Evolutionary conservation across 2,888 invertebrate genomes (phyloP), one percentile per base, ranked within the genome.

Genomic region (Gerris lacustris): DNA sequence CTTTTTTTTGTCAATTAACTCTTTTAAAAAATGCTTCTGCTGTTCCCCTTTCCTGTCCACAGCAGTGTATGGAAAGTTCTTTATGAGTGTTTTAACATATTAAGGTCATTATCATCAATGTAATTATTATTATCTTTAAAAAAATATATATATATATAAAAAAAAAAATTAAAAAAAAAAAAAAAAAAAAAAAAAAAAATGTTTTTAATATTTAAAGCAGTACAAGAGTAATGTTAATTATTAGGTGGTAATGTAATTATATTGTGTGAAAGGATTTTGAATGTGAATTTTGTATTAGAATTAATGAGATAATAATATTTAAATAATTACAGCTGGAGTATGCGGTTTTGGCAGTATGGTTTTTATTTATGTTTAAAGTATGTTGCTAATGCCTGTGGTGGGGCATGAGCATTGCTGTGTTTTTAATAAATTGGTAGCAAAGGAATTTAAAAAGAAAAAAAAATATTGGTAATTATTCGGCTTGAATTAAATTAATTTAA

Each of bases 51-150:
- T 69, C 66, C 66, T 71, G 71, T 72, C 73, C 74, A 74, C 74
- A 73, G 72, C 72, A 72, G 74, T 73, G 73, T 71, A 68, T 73
- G 74, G 74, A 74, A 71, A 74, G 74, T 74, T 73, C 70, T 71
- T 68, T 70, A 66, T 71, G 66, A 66, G 43, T 66, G 66, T 17
- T 17, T 62, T 55, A 66, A 66, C 17, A 66, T 66, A 66, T 15
- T n/a, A 55, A 55, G 55, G 15, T 55, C 55, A 55, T 55, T 55
- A 55, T 55, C 55, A 55, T 55, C 15, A 11, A 55, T 70, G 69
- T 72, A 67, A 55, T 55, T 69, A 63, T 67, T 69, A 45, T 64
- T 72, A 69, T 68, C 64, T 63, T 67, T 45, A 44, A 63, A 67
- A 70, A 68, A 55, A 44, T 68, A 47, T n/a, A 68, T 64, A 62